phyloP scores from a whole-genome alignment of 2,797 vertebrate genomes.

The Dipus sagitta region DNA sequence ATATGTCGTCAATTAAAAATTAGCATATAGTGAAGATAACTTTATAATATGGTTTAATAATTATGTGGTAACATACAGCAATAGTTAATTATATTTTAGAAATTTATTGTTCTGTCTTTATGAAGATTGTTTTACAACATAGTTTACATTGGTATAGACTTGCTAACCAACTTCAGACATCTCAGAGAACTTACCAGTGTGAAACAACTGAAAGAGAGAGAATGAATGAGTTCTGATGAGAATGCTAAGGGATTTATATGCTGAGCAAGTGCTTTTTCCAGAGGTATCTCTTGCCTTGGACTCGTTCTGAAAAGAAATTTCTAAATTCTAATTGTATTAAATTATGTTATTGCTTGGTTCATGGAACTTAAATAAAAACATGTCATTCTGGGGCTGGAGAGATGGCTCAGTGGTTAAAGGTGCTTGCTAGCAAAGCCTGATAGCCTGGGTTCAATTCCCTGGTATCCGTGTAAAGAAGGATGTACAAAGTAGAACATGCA shows the following conservation, averaged over 20 bases:
- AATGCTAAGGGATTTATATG: background rate
- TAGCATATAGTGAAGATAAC: background rate
- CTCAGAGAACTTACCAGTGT: background rate
- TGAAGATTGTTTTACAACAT: background rate
- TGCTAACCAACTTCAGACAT: background rate
- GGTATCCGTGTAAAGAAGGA: too few relatives aligned
- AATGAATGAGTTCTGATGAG: too few relatives aligned
- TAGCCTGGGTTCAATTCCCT: too few relatives aligned
- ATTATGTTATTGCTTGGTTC: background rate
- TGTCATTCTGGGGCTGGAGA: too few relatives aligned
- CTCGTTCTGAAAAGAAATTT: slow-evolving; percentile 6
- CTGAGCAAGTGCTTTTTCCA: background rate
- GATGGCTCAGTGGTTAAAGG: too few relatives aligned
- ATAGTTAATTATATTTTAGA: background rate
- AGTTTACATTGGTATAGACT: slow-evolving; percentile 8
- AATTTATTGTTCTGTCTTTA: background rate
- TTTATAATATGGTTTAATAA: background rate
- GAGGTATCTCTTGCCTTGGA: background rate
- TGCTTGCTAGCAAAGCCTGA: too few relatives aligned
- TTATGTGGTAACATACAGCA: background rate
- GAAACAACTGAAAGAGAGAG: too few relatives aligned
- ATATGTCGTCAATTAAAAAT: background rate
- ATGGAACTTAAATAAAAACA: slow-evolving; percentile 18
- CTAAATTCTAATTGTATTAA: background rate
- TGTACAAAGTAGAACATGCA: too few relatives aligned